Evolutionary conservation across 1,140 invertebrate genomes (phyloP), one percentile per base, ranked within the genome.

Genomic region (Camponotus floridanus): DNA sequence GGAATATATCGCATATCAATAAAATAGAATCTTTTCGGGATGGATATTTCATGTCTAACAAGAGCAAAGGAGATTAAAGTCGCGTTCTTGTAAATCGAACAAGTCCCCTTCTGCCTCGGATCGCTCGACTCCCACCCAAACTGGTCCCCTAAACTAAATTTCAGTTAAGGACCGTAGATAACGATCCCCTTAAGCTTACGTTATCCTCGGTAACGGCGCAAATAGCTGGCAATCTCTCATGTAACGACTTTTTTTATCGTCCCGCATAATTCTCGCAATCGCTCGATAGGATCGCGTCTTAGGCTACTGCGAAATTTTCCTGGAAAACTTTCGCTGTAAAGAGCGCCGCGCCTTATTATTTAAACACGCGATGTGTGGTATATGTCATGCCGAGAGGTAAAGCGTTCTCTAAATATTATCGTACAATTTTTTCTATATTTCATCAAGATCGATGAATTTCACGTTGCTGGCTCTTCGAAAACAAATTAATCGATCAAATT

Each of bases 161-260:
- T 81, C 67, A 73, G 79, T 81, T 81, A 81, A 83, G 68, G 51
- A 74, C 39, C 55, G 57, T 15, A 42, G 79, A 83, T 83, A 83
- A 83, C 55, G 68, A 83, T 83, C 68, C 68, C 18, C 55, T 83
- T 61, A 83, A 83, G 79, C 79, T 48, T 68, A n/a, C 55, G 79
- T 83, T 83, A 83, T 74, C 39, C 55, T 26, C 39, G 21, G 18
- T 83, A 83, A 83, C 67, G 68, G 8, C 79, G 79, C 68, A 74
- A 74, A 83, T 74, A 83, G 42, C 68, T 59, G 36, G 64, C 64
- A 80, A 80, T 80, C 65, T 70, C 65, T 55, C 57, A 18, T 21
- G 13, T 36, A 57, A 13, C 26, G 65, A 79, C 45, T 67, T 73
- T 83, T 68, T 74, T 73, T 74, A 42, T 59, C 55, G 18, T 18